Conservation (phyloP, 2,888 invertebrate species). For the Sympetrum striolatum region DNA sequence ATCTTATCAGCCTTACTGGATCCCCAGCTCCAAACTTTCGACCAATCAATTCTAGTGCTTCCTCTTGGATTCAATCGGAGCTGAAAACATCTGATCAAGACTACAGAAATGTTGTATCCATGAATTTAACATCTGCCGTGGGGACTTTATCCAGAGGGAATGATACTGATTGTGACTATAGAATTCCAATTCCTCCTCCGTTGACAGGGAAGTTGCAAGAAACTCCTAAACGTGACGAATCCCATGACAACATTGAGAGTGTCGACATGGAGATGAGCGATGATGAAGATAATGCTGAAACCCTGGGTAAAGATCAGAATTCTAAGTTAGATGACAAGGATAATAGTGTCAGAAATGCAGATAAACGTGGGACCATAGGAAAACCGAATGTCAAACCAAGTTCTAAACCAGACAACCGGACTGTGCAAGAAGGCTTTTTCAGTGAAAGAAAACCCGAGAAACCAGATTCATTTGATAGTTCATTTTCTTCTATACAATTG, state of each 20-base stretch:
- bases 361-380: not conserved
- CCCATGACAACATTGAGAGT: constrained; percentile 75
- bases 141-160: not conserved
- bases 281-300: constrained; percentile 64
- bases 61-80: not conserved
- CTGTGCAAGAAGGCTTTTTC: not conserved
- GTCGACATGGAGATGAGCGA: constrained; percentile 89
- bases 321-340: constrained; percentile 25
- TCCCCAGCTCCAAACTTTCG: constrained; percentile 61
- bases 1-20: constrained; percentile 82
- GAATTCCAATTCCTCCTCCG: constrained; percentile 52
- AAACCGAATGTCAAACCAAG: not conserved
- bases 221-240: constrained; percentile 48
- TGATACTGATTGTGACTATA: constrained; percentile 17
- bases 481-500: not conserved
- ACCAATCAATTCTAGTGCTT: not conserved
- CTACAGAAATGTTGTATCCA: constrained; percentile 9
- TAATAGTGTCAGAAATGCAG: not conserved
- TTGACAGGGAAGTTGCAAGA: constrained; percentile 58
- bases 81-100: constrained; percentile 28
- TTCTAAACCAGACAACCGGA: not conserved
- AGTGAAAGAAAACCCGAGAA: not conserved
- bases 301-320: constrained; percentile 10
- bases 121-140: not conserved
- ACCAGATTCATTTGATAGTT: not conserved